These are phyloP conservation scores for Petrocephalus zakoni DNA, from an alignment of 2,113 vertebrate genomes.

Conservation along the genomic window DNA sequence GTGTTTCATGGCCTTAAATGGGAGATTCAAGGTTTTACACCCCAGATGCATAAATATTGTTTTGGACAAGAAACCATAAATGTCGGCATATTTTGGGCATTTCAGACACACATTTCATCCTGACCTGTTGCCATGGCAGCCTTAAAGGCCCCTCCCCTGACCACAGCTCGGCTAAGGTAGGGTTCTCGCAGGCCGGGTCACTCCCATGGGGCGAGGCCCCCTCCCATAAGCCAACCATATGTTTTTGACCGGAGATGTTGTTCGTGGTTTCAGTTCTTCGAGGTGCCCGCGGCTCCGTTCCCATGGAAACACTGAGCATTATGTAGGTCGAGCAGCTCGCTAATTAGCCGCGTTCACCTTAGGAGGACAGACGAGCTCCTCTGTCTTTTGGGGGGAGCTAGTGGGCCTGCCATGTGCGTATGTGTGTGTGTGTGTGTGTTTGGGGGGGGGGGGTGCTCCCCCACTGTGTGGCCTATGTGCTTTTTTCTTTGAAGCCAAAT, in stretches of 20 bases:
- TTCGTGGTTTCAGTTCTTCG: not conserved
- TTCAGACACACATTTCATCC: not conserved
- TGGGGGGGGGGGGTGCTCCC: not conserved
- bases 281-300: not conserved
- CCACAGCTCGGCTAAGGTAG: not conserved
- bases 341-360: constrained; percentile 17
- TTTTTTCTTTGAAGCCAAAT: constrained; percentile 38
- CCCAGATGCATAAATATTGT: not conserved
- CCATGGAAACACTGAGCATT: not conserved
- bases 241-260: not conserved
- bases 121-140: not conserved
- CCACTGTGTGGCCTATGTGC: not conserved
- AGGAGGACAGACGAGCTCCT: not conserved
- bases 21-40: not conserved
- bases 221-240: not conserved
- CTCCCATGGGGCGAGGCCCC: not conserved
- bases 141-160: not conserved
- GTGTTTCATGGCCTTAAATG: not conserved
- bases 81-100: not conserved
- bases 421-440: not conserved
- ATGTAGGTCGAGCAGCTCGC: constrained; percentile 13
- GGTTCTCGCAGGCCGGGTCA: not conserved
- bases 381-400: not conserved
- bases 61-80: not conserved
- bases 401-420: not conserved